phyloP scores from a whole-genome alignment of 1,140 invertebrate genomes.

The Batillaria attramentaria region DNA sequence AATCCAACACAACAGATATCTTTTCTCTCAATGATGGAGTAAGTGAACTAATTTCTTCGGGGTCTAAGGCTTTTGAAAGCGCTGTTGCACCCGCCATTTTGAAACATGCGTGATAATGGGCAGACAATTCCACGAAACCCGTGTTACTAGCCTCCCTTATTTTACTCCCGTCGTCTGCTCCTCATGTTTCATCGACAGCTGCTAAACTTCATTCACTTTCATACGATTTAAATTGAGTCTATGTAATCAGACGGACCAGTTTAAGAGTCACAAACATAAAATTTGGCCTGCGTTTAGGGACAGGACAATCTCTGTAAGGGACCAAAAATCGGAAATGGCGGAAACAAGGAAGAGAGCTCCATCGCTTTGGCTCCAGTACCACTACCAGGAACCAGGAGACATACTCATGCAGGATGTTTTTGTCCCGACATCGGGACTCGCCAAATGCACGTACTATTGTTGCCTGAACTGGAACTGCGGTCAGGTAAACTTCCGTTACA shows the following conservation, averaged over 20 bases:
- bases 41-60: conserved; percentile 40
- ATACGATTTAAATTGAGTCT: neutral
- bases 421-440: conserved; percentile 38
- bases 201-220: neutral
- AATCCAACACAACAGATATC: conserved; percentile 39
- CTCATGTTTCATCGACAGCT: too few relatives aligned
- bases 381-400: conserved; percentile 41
- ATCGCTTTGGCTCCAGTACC: conserved; percentile 38
- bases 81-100: conserved; percentile 45
- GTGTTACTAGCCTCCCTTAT: too few relatives aligned
- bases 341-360: conserved; percentile 40
- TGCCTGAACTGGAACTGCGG: conserved; percentile 51
- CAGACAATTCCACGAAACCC: too few relatives aligned
- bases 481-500: neutral
- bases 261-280: neutral
- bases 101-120: conserved; percentile 9
- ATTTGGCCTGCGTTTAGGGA: neutral
- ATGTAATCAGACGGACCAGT: neutral
- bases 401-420: conserved; percentile 49
- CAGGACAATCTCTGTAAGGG: too few relatives aligned
- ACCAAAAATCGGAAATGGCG: neutral
- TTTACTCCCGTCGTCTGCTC: too few relatives aligned
- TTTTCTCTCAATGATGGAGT: conserved; percentile 39
- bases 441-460: conserved; percentile 47
- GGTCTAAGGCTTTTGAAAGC: conserved; percentile 43